These are phyloP conservation scores for Aphelenchoides bicaudatus DNA, from an alignment of 2,888 invertebrate species.

Conservation along the genomic window DNA sequence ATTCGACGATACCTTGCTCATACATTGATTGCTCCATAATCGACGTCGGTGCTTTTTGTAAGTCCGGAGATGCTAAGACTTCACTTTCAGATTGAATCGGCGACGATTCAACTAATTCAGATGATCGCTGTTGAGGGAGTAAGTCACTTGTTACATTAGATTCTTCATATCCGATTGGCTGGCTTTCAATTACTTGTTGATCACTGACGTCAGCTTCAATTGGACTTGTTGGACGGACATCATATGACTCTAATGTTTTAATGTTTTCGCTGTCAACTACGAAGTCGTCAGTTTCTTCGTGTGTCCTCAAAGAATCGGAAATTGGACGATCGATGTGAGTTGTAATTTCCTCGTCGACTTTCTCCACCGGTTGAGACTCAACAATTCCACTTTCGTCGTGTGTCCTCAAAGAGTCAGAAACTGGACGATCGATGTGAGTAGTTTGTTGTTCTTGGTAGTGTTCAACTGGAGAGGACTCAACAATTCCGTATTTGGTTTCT, in stretches of 20 bases:
- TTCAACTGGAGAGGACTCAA: conserved; percentile 1
- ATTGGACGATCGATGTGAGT: neutral
- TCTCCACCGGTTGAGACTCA: neutral
- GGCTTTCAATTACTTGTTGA: too few species aligned
- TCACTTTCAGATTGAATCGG: too few species aligned
- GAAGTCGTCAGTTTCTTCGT: neutral
- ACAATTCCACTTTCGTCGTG: neutral
- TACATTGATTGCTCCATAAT: conserved; percentile 17
- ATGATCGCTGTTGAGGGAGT: neutral
- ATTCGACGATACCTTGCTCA: conserved; percentile 6
- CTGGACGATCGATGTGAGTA: neutral
- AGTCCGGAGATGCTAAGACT: too few species aligned
- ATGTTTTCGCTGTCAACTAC: neutral
- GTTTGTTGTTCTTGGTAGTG: too few species aligned
- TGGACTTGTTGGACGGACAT: too few species aligned
- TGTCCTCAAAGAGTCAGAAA: neutral
- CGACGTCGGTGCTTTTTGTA: conserved; percentile 8
- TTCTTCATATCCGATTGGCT: neutral
- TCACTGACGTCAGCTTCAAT: too few species aligned
- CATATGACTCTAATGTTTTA: too few species aligned
- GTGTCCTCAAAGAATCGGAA: neutral
- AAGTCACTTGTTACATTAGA: neutral
- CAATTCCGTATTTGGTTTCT: neutral
- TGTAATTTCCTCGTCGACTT: neutral
- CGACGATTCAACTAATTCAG: neutral